Percentiles rank a stretch among this genome's conserved stretches.
These are phyloP conservation scores for Falco novaeseelandiae DNA, from an alignment of 2,797 vertebrate species.

Conservation along the genomic window DNA sequence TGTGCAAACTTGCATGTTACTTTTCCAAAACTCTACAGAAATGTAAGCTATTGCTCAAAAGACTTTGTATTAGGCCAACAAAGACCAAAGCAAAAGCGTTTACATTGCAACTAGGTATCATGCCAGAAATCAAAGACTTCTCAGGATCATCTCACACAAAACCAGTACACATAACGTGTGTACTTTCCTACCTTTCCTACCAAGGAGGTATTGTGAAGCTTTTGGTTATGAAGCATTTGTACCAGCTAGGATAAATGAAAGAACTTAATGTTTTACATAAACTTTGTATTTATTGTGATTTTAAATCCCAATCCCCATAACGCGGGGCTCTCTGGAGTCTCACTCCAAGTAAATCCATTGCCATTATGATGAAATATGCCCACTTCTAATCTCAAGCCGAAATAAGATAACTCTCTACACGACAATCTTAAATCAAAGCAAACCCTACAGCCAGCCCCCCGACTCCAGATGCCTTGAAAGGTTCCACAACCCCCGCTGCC, in stretches of 20 bases:
- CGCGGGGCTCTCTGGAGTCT: neutral
- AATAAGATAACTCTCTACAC: neutral
- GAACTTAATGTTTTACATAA: neutral
- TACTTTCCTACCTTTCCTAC: neutral
- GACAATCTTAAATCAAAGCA: neutral
- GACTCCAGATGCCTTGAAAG: neutral
- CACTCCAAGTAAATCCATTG: neutral
- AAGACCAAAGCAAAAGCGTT: neutral
- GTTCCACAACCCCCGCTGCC: neutral
- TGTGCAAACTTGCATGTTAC: neutral
- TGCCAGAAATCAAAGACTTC: neutral
- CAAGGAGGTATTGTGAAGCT: neutral
- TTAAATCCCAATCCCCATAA: neutral
- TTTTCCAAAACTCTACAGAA: neutral
- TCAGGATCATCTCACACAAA: neutral
- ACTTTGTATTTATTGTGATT: neutral
- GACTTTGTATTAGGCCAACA: neutral
- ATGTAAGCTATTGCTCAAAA: neutral
- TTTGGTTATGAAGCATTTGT: neutral
- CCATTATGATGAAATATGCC: neutral
- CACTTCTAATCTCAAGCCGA: neutral
- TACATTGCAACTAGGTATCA: neutral
- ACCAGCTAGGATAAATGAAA: neutral
- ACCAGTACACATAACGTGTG: neutral
- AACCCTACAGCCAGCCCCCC: neutral